phyloP scores from a whole-genome alignment of 2,113 vertebrate genomes.

The Dipodomys ordii region DNA sequence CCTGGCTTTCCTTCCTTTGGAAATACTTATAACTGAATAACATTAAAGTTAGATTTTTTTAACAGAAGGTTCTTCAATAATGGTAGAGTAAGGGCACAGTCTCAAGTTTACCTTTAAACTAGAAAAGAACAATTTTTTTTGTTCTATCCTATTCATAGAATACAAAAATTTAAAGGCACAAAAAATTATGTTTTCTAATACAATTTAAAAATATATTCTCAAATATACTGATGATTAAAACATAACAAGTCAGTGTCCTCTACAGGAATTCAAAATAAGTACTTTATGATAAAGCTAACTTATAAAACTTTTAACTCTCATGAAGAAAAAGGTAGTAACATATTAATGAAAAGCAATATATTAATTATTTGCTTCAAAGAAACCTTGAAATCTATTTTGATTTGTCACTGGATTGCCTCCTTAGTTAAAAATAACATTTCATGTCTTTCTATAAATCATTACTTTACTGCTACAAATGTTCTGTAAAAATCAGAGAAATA shows the following conservation, averaged over 20 bases:
- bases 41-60: background rate
- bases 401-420: background rate
- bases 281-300: background rate
- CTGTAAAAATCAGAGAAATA: background rate
- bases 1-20: background rate
- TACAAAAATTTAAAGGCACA: background rate
- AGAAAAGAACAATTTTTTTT: background rate
- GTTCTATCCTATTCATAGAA: background rate
- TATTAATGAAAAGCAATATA: slow-evolving; percentile 23
- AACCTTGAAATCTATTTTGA: background rate
- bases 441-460: too few relatives aligned
- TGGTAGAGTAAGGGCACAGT: too few relatives aligned
- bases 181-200: background rate
- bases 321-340: background rate
- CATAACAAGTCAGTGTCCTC: background rate
- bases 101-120: too few relatives aligned
- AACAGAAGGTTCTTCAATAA: background rate
- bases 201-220: background rate
- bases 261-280: background rate
- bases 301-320: background rate
- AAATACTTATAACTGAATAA: background rate
- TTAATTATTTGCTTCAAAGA: background rate
- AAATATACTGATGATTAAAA: background rate
- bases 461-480: background rate
- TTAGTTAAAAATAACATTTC: slow-evolving; percentile 2